Percentiles rank a stretch among this genome's conserved stretches.
These are phyloP conservation scores for Dysidea cf. avara DNA, from an alignment of 37 sponge, comb jelly and placozoan genomes.

Conservation along the genomic window DNA sequence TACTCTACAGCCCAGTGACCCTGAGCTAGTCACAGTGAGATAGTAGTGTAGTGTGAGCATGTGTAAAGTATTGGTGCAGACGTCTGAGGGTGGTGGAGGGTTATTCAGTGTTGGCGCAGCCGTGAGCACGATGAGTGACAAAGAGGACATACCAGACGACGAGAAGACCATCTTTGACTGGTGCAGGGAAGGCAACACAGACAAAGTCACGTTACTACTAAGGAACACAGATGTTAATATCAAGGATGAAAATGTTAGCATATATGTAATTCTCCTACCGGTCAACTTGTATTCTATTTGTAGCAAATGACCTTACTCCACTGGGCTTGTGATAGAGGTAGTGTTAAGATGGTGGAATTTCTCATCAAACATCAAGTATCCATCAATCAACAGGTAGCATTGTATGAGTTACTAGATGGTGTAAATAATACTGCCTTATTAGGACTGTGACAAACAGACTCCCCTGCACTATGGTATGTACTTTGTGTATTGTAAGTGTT, in stretches of 20 bases:
- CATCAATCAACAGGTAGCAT: slow-evolving; percentile 54
- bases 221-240: slow-evolving; percentile 23
- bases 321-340: slow-evolving; percentile 89
- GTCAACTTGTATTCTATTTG: not conserved
- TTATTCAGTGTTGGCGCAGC: no score
- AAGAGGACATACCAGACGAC: slow-evolving; percentile 38
- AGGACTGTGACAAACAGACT: no score
- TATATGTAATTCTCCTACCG: not conserved
- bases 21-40: not conserved
- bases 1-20: not conserved
- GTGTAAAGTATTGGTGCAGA: slow-evolving; percentile 18
- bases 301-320: slow-evolving; percentile 79
- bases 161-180: slow-evolving; percentile 81
- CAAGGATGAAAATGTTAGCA: slow-evolving; percentile 42
- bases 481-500: no score
- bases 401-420: no score
- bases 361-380: slow-evolving; percentile 55
- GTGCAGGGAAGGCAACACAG: slow-evolving; percentile 78
- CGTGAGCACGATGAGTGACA: slow-evolving; percentile 46
- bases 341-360: slow-evolving; percentile 45
- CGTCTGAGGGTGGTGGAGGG: slow-evolving; percentile 24
- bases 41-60: not conserved
- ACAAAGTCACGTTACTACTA: slow-evolving; percentile 21
- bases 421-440: no score
- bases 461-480: no score